phyloP scores from a whole-genome alignment of 1,140 invertebrate genomes.

The Pollicipes pollicipes region DNA sequence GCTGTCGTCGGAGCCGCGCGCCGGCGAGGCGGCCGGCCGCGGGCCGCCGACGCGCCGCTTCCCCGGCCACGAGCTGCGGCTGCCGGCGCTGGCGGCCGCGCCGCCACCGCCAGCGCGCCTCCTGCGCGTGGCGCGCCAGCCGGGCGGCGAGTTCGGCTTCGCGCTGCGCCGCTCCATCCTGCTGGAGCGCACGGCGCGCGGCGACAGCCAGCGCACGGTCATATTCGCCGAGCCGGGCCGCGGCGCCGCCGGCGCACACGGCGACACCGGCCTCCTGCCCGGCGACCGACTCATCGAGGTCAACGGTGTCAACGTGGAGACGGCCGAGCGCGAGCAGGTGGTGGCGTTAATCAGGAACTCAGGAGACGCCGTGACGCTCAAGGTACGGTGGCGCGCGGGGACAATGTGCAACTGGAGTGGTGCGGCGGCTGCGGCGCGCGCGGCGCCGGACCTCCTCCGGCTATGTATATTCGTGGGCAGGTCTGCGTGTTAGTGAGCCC shows the following conservation, averaged over 20 bases:
- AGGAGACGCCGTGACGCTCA: slow-evolving; percentile 57
- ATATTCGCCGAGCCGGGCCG: slow-evolving; percentile 78
- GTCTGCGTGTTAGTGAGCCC: too few relatives aligned
- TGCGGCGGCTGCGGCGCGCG: too few relatives aligned
- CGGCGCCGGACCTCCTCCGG: too few relatives aligned
- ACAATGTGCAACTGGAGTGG: too few relatives aligned
- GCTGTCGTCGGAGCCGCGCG: neutral
- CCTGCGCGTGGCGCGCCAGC: neutral
- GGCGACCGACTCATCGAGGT: slow-evolving; percentile 84
- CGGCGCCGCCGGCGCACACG: too few relatives aligned
- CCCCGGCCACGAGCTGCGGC: slow-evolving; percentile 3
- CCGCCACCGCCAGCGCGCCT: neutral
- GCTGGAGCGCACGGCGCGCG: slow-evolving; percentile 33
- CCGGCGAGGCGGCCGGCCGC: neutral
- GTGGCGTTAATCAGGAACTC: slow-evolving; percentile 81
- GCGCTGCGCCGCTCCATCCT: slow-evolving; percentile 71
- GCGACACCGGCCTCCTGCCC: slow-evolving; percentile 41
- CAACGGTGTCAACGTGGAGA: slow-evolving; percentile 66
- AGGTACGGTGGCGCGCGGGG: too few relatives aligned
- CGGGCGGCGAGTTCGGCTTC: slow-evolving; percentile 77
- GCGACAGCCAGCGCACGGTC: slow-evolving; percentile 38
- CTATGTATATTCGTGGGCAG: too few relatives aligned
- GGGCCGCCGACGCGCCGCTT: neutral
- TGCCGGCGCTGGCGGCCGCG: neutral
- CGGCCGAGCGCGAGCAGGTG: slow-evolving; percentile 70